Conservation (phyloP, 2,888 invertebrate species). For the Biston stratarius region DNA sequence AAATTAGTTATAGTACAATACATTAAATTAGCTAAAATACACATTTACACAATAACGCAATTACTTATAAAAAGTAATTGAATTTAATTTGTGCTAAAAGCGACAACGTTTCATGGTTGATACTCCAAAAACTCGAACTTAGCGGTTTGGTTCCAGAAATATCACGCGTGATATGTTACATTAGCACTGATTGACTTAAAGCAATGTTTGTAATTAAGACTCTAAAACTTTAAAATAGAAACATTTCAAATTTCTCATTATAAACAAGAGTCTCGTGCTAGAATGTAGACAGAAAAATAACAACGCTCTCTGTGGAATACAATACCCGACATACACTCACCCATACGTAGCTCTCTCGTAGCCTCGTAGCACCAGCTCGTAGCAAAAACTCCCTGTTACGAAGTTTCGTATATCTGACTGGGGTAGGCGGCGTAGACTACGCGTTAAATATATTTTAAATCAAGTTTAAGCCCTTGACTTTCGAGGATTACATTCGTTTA, state of each 20-base stretch:
- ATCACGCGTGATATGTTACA: no score
- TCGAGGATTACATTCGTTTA: conserved; percentile 15
- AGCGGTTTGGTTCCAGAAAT: no score
- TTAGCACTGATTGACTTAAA: no score
- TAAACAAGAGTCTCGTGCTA: conserved; percentile 40
- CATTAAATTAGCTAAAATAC: no score
- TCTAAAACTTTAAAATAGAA: conserved; percentile 24
- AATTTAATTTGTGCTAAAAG: no score
- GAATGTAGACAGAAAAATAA: conserved; percentile 52
- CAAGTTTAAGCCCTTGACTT: conserved; percentile 9
- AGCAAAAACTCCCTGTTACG: conserved; percentile 34
- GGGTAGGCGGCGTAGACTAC: conserved; percentile 4
- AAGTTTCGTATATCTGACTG: conserved; percentile 30
- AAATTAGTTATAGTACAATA: no score
- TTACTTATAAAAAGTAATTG: no score
- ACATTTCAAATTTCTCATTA: conserved; percentile 51
- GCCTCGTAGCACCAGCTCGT: conserved; percentile 30
- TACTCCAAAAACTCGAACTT: no score
- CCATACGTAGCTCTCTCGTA: conserved; percentile 24
- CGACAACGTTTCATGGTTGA: no score
- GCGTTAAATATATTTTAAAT: conserved; percentile 16
- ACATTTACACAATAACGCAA: no score
- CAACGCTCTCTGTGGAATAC: conserved; percentile 52
- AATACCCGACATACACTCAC: conserved; percentile 27
- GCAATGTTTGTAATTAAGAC: no score